Evolutionary conservation across 1,140 invertebrate genomes (phyloP).

Genomic region (Druon quercuslanigerum): DNA sequence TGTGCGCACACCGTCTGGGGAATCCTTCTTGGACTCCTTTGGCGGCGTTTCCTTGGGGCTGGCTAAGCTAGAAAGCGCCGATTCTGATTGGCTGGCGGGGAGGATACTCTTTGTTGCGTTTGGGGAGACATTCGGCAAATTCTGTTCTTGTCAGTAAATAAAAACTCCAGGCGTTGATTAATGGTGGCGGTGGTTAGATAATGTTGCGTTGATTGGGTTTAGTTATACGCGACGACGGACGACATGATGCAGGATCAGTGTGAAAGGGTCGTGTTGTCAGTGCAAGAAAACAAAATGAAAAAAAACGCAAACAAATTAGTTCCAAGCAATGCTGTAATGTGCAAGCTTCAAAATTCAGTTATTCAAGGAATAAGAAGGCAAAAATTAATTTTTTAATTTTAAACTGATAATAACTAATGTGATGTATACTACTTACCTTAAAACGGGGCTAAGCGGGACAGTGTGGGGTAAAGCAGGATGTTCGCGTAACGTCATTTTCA

Average conservation of each 20-base stretch:
- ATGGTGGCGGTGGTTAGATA: conserved; percentile 39
- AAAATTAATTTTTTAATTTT: conserved; percentile 42
- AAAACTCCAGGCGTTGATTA: conserved; percentile 34
- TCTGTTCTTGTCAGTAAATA: conserved; percentile 50
- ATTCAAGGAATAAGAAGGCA: conserved; percentile 67
- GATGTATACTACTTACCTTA: too few species aligned
- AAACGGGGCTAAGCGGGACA: too few species aligned
- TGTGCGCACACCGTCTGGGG: conserved; percentile 16
- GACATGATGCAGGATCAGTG: conserved; percentile 35
- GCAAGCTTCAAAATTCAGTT: conserved; percentile 32
- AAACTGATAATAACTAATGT: too few species aligned
- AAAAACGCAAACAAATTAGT: conserved; percentile 72
- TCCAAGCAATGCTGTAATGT: neutral
- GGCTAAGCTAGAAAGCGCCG: conserved; percentile 73
- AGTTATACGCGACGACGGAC: conserved; percentile 37
- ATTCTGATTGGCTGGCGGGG: conserved; percentile 66
- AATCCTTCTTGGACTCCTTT: conserved; percentile 40
- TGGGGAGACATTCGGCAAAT: conserved; percentile 58
- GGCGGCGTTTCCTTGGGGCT: conserved; percentile 45
- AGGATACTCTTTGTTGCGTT: conserved; percentile 51
- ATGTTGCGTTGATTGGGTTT: conserved; percentile 41
- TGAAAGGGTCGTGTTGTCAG: conserved; percentile 34
- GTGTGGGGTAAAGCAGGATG: too few species aligned
- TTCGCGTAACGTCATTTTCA: too few species aligned
- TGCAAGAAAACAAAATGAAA: conserved; percentile 57